Evolutionary conservation across 2,113 vertebrate species (phyloP).

Genomic region (Leptocoma aspasia): DNA sequence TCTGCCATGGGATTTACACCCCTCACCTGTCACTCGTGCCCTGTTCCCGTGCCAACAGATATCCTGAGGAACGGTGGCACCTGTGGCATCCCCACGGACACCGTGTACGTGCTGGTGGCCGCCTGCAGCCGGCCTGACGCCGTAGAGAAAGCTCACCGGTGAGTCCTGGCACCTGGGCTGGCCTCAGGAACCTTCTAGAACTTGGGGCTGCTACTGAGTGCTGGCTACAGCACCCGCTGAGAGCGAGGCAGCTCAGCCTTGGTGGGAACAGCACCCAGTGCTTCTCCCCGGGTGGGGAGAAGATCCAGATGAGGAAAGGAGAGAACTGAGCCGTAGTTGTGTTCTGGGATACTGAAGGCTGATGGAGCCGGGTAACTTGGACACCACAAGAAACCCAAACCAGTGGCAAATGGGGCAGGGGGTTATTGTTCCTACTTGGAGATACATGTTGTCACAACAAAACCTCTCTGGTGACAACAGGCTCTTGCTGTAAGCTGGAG

Average conservation of each 20-base stretch:
- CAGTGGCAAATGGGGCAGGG: neutral
- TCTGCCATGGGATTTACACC: neutral
- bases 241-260: neutral
- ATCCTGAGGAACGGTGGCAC: constrained; percentile 87
- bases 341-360: neutral
- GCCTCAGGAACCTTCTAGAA: neutral
- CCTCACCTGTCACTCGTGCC: neutral
- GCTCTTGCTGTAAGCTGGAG: neutral
- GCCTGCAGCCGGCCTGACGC: constrained; percentile 85
- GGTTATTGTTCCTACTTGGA: accelerated
- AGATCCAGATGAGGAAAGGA: neutral
- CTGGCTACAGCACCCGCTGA: accelerated
- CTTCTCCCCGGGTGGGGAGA: neutral
- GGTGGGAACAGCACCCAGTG: neutral
- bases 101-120: constrained; percentile 88
- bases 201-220: accelerated
- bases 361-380: neutral
- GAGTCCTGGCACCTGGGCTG: constrained; percentile 5
- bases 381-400: neutral
- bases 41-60: constrained; percentile 64
- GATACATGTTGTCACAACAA: neutral
- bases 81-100: constrained; percentile 88
- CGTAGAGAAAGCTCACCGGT: constrained; percentile 86
- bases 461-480: neutral
- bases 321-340: neutral